Evolutionary conservation across 2,113 vertebrate genomes (phyloP).

Genomic region (Phylloscopus whistleri): DNA sequence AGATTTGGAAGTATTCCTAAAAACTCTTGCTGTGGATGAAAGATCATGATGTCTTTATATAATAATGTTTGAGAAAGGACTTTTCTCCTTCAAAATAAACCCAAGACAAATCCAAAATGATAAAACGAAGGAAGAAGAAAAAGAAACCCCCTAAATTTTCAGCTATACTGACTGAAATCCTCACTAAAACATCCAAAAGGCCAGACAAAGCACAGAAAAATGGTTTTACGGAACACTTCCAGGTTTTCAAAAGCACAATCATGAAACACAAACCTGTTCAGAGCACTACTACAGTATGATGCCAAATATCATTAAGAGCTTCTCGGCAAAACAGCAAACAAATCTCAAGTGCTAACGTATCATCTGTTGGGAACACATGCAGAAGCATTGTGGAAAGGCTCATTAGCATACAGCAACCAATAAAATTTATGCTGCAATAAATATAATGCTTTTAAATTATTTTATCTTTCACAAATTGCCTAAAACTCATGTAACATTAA

Average conservation of each 20-base stretch:
- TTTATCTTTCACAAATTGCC: conserved; percentile 53
- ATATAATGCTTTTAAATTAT: conserved; percentile 61
- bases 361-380: conserved; percentile 18
- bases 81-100: background rate
- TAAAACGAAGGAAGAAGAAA: background rate
- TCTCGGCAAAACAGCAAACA: conserved; percentile 6
- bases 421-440: conserved; percentile 49
- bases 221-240: background rate
- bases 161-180: background rate
- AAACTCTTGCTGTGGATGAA: background rate
- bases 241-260: background rate
- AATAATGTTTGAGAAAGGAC: background rate
- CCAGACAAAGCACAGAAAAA: background rate
- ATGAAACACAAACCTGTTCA: background rate
- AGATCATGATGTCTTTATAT: background rate
- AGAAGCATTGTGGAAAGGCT: background rate
- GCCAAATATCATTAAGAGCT: background rate
- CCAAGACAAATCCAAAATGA: background rate
- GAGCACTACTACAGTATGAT: background rate
- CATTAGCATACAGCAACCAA: conserved; percentile 37
- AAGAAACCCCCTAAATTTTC: background rate
- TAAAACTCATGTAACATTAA: conserved; percentile 66
- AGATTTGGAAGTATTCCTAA: background rate
- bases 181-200: background rate
- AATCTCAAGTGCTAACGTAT: conserved; percentile 14